A percentile compares a stretch with the other conserved stretches of the same genome.
Conservation (phyloP, 1,140 invertebrate species). For the Metaphire vulgaris region DNA sequence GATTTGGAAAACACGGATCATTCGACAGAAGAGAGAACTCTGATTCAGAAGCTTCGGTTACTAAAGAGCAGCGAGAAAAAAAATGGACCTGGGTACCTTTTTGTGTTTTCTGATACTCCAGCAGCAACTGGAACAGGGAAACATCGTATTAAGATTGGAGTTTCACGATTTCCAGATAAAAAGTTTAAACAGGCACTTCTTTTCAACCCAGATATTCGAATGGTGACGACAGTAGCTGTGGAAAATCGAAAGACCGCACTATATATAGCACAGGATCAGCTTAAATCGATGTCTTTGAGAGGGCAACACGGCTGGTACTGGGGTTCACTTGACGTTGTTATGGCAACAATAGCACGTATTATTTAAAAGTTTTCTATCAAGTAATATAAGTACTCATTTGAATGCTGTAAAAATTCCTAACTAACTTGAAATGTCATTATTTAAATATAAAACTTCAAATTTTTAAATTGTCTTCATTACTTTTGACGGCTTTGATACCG, state of each 20-base stretch:
- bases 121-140: background rate
- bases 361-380: too few relatives aligned
- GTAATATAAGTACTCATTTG: too few relatives aligned
- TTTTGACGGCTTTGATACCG: too few relatives aligned
- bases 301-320: conserved; percentile 13
- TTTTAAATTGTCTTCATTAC: too few relatives aligned
- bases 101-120: conserved; percentile 15
- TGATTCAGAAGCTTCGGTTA: conserved; percentile 5
- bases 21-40: conserved; percentile 7
- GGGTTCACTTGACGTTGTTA: background rate
- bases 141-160: conserved; percentile 4
- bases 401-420: too few relatives aligned
- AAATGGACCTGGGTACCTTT: conserved; percentile 8
- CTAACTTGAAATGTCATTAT: too few relatives aligned
- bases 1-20: background rate
- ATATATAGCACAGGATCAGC: background rate
- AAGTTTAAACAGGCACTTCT: conserved; percentile 22
- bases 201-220: conserved; percentile 26
- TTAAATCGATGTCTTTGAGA: conserved; percentile 9
- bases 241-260: background rate
- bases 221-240: conserved; percentile 21
- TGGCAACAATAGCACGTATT: conserved; percentile 8
- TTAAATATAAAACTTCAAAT: too few relatives aligned
- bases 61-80: conserved; percentile 1
- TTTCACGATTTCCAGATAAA: conserved; percentile 22